A percentile compares a stretch with the other conserved stretches of the same genome.
These are phyloP conservation scores for Polylopha cassiicola DNA, from an alignment of 2,888 invertebrate genomes.

Conservation along the genomic window DNA sequence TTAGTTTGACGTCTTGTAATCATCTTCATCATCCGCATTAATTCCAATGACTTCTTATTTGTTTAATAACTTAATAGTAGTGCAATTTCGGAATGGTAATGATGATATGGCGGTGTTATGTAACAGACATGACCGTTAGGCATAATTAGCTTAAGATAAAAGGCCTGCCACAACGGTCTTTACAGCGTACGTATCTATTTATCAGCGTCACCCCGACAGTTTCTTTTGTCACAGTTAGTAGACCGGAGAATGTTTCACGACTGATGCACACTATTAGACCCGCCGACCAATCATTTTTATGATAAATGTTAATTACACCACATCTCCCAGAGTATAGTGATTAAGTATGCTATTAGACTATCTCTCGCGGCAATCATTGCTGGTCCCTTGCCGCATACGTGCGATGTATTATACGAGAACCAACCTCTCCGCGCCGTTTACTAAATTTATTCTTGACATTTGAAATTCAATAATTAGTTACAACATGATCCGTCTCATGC, in stretches of 20 bases:
- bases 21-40: too few species aligned
- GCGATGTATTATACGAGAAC: constrained; percentile 5
- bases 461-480: constrained; percentile 8
- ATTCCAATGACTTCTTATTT: too few species aligned
- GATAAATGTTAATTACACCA: constrained; percentile 72
- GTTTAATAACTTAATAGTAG: too few species aligned
- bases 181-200: constrained; percentile 41
- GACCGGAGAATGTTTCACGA: constrained; percentile 32
- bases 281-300: constrained; percentile 52
- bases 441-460: constrained; percentile 14
- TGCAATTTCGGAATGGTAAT: too few species aligned
- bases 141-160: constrained; percentile 13
- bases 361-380: constrained; percentile 58
- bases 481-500: neutral
- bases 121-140: constrained; percentile 7
- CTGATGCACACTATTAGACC: constrained; percentile 60
- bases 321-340: constrained; percentile 57
- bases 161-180: constrained; percentile 30
- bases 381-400: constrained; percentile 33
- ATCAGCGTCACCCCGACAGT: constrained; percentile 50
- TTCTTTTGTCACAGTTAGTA: constrained; percentile 48
- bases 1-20: too few species aligned
- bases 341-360: constrained; percentile 59
- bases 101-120: neutral
- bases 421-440: constrained; percentile 12